Percentiles rank a stretch among this genome's conserved stretches.
Evolutionary conservation across 1,140 invertebrate genomes (phyloP).

Genomic region (Drosophila willistoni): DNA sequence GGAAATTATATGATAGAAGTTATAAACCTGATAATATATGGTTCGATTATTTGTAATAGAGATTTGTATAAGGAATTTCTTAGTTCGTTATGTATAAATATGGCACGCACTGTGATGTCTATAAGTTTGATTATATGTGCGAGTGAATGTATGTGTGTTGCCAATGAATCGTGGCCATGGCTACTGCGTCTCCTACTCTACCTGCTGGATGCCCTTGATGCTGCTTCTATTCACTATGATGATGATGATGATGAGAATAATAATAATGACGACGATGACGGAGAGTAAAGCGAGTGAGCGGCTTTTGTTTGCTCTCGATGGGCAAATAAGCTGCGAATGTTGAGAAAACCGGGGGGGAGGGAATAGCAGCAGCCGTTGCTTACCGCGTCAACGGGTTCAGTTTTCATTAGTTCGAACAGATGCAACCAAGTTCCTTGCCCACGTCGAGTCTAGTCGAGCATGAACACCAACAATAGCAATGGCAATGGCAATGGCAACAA

Average conservation of each 20-base stretch:
- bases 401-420: slow-evolving; percentile 13
- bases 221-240: neutral
- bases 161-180: slow-evolving; percentile 10
- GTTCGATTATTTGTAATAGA: too few species aligned
- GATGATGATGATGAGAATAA: neutral
- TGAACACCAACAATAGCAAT: neutral
- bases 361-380: neutral
- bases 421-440: neutral
- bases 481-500: neutral
- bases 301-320: slow-evolving; percentile 10
- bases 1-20: too few species aligned
- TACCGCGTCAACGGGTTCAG: slow-evolving; percentile 9
- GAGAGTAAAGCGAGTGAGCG: neutral
- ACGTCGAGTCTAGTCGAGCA: slow-evolving; percentile 3
- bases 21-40: too few species aligned
- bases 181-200: neutral
- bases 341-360: neutral
- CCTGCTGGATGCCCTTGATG: neutral
- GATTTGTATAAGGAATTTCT: too few species aligned
- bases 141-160: neutral
- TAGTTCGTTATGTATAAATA: neutral
- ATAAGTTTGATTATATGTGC: neutral
- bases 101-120: neutral
- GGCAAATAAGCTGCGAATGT: neutral
- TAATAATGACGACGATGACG: neutral